Conservation (phyloP, 2,888 invertebrate species). For the Lepidonotus clava region DNA sequence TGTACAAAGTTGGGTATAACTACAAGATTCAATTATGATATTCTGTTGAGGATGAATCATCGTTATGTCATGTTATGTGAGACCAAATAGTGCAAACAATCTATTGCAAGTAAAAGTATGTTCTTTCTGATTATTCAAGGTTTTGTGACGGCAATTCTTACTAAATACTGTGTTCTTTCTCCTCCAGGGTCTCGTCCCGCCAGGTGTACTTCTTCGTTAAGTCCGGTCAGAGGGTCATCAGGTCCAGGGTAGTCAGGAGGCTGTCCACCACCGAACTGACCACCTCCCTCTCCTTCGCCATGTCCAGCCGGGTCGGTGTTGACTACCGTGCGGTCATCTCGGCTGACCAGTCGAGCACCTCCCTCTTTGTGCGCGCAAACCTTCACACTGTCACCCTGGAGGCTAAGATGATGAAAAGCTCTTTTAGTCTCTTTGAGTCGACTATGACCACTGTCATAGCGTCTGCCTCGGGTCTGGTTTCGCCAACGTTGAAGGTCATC, state of each 20-base stretch:
- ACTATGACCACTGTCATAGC: background rate
- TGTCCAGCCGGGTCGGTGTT: background rate
- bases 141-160: too few relatives aligned
- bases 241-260: background rate
- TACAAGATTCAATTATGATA: too few relatives aligned
- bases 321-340: background rate
- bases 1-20: too few relatives aligned
- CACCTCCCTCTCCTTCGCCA: background rate
- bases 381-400: slow-evolving; percentile 1
- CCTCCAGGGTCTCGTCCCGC: background rate
- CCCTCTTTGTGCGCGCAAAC: background rate
- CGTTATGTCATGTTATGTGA: too few relatives aligned
- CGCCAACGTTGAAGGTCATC: background rate
- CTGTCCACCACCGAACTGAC: slow-evolving; percentile 1
- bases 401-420: background rate
- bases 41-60: too few relatives aligned
- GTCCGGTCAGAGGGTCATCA: background rate
- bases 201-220: background rate
- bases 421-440: background rate
- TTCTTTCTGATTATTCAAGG: too few relatives aligned
- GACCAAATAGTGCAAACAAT: too few relatives aligned
- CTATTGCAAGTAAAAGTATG: too few relatives aligned
- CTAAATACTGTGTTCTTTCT: too few relatives aligned
- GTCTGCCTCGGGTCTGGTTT: background rate
- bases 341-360: background rate